Evolutionary conservation across 2,113 vertebrate genomes (phyloP).

Genomic region (Nothobranchius kuhntae): DNA sequence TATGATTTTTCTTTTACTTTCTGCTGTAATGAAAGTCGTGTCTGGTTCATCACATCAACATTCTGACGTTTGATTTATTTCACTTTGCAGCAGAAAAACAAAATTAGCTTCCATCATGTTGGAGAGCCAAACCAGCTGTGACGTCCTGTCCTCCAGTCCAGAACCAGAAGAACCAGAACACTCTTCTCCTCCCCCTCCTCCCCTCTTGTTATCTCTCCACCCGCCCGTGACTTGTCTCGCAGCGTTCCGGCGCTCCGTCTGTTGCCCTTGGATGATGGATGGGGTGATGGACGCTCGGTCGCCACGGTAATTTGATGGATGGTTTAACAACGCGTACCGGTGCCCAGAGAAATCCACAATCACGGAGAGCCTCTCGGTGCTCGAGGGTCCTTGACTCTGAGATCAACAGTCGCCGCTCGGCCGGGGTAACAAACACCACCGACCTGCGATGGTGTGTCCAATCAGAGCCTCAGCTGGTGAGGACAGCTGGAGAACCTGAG

Average conservation of each 20-base stretch:
- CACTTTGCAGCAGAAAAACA: conserved; percentile 22
- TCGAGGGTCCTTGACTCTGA: conserved; percentile 54
- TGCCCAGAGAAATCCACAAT: conserved; percentile 4
- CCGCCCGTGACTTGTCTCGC: conserved; percentile 55
- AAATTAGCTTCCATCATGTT: conserved; percentile 19
- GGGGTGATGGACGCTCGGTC: conserved; percentile 60
- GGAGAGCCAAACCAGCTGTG: not conserved
- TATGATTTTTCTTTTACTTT: too few species aligned
- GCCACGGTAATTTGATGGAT: conserved; percentile 74
- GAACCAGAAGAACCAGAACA: not conserved
- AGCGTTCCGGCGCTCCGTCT: conserved; percentile 52
- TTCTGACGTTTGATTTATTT: not conserved
- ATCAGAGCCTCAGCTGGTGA: conserved; percentile 15
- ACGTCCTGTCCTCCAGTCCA: conserved; percentile 7
- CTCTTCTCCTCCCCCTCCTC: not conserved
- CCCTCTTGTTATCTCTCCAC: conserved; percentile 57
- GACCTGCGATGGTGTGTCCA: conserved; percentile 46
- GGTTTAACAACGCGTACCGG: conserved; percentile 64
- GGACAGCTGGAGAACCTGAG: conserved; percentile 4
- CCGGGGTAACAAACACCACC: conserved; percentile 22
- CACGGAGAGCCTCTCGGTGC: conserved; percentile 4
- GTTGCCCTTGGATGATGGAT: conserved; percentile 74
- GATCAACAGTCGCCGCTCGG: conserved; percentile 31
- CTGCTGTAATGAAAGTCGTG: too few species aligned
- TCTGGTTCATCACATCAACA: too few species aligned